Evolutionary conservation across 2,797 vertebrate species (phyloP).

Genomic region (Ctenopoma multispine): DNA sequence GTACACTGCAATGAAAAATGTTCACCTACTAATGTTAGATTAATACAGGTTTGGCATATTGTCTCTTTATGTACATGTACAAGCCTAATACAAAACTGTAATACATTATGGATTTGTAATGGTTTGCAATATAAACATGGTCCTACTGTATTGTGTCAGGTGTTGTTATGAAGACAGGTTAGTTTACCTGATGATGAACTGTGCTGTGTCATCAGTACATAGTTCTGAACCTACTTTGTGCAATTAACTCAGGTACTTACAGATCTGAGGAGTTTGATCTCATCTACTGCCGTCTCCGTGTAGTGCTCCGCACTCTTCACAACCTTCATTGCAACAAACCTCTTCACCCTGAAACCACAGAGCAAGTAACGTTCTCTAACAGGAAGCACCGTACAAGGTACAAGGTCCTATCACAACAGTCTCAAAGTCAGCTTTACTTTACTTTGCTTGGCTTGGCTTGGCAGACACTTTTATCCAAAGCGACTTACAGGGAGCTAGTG

Average conservation of each 20-base stretch:
- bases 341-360: constrained; percentile 88
- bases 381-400: constrained; percentile 36
- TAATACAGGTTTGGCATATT: neutral
- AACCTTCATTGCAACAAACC: constrained; percentile 99
- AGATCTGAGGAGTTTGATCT: constrained; percentile 96
- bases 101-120: neutral
- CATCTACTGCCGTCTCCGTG: constrained; percentile 97
- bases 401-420: constrained; percentile 11
- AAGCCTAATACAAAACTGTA: no score
- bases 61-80: neutral
- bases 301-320: constrained; percentile 99
- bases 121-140: neutral
- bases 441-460: no score
- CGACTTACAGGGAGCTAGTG: no score
- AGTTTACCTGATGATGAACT: no score
- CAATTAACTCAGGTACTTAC: constrained; percentile 82
- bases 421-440: constrained; percentile 13
- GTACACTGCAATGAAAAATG: neutral
- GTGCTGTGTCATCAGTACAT: no score
- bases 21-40: neutral
- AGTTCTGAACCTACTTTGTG: neutral
- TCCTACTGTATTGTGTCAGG: neutral
- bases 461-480: no score
- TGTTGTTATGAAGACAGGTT: neutral
- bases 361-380: constrained; percentile 39